Conservation (phyloP, 2,113 vertebrate genomes). For the Melanocharis versteri region DNA sequence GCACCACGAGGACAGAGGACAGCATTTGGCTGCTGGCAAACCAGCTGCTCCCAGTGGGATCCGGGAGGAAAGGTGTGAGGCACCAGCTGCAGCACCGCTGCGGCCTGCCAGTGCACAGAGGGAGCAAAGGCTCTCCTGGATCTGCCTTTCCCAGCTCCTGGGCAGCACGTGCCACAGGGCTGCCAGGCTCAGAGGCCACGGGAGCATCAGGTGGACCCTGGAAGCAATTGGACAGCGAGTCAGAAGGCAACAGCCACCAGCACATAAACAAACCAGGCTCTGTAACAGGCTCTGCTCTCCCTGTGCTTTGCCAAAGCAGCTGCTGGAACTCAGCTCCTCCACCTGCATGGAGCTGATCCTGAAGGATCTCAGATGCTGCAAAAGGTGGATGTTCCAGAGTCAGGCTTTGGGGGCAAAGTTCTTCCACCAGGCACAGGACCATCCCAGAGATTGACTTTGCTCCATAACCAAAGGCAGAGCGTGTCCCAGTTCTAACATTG, state of each 20-base stretch:
- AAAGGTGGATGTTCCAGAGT: background rate
- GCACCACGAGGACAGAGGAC: fast-evolving
- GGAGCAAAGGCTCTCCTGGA: background rate
- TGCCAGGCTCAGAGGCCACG: fast-evolving
- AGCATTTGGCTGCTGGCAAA: fast-evolving
- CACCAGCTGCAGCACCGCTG: background rate
- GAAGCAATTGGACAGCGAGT: background rate
- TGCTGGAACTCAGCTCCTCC: background rate
- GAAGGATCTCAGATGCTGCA: background rate
- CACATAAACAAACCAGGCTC: background rate
- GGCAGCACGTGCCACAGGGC: background rate
- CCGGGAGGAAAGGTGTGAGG: background rate
- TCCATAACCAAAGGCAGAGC: background rate
- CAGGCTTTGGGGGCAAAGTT: background rate
- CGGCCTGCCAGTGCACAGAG: background rate
- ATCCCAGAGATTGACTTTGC: background rate
- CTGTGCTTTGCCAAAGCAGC: background rate
- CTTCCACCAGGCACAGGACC: background rate
- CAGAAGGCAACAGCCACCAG: background rate
- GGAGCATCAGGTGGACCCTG: background rate
- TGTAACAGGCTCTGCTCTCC: fast-evolving
- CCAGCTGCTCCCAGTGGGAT: background rate
- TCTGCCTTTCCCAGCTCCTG: background rate
- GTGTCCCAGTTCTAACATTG: background rate
- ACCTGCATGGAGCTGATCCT: fast-evolving